phyloP scores from a whole-genome alignment of 2,888 invertebrate genomes.

The Pheosia gnoma region DNA sequence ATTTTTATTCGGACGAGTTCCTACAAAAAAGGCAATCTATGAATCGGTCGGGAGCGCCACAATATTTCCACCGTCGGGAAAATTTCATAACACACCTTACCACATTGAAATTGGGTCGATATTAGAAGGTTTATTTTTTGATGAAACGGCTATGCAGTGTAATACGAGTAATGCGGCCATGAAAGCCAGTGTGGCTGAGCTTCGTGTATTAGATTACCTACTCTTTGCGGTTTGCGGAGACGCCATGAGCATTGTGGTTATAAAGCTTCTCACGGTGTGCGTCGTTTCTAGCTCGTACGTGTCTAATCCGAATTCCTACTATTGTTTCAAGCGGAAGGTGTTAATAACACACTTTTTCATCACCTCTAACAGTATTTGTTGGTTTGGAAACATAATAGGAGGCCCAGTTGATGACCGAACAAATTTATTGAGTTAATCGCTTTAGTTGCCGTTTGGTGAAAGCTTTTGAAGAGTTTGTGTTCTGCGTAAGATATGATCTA shows the following conservation, averaged over 20 bases:
- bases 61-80: conserved; percentile 41
- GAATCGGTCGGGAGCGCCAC: conserved; percentile 65
- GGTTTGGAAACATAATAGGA: conserved; percentile 11
- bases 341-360: conserved; percentile 41
- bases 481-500: too few relatives aligned
- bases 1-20: conserved; percentile 69
- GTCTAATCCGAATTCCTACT: conserved; percentile 54
- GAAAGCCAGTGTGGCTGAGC: conserved; percentile 82
- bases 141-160: conserved; percentile 51
- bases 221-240: conserved; percentile 79
- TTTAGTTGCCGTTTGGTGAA: not conserved
- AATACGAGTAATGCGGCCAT: conserved; percentile 78
- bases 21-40: conserved; percentile 78
- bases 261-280: conserved; percentile 73
- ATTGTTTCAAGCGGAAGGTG: conserved; percentile 54
- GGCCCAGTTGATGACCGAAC: conserved; percentile 19
- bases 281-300: conserved; percentile 56
- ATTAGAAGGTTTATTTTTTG: conserved; percentile 36
- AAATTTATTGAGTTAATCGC: conserved; percentile 21
- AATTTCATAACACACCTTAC: conserved; percentile 43
- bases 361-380: conserved; percentile 28
- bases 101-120: conserved; percentile 43
- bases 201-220: conserved; percentile 81
- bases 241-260: conserved; percentile 77
- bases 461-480: too few relatives aligned